These are phyloP conservation scores for Tauraco erythrolophus DNA, from an alignment of 2,113 vertebrate species.

Conservation along the genomic window DNA sequence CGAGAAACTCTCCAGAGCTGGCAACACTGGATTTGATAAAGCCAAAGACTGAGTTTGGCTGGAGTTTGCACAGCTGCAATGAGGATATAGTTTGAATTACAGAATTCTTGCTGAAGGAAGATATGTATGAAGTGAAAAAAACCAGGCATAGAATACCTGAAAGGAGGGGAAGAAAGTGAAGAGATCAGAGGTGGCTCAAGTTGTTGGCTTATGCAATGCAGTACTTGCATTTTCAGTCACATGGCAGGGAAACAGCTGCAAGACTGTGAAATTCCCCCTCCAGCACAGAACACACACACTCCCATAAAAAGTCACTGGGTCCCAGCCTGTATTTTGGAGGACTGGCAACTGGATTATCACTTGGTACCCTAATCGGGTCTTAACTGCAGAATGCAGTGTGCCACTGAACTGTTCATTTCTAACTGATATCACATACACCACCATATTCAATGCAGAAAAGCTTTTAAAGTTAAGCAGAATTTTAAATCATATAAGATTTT, in stretches of 20 bases:
- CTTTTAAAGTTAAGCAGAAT: neutral
- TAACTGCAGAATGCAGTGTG: neutral
- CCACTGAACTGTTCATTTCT: neutral
- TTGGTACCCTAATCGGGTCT: neutral
- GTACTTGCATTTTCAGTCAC: neutral
- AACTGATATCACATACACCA: neutral
- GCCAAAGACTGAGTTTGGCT: neutral
- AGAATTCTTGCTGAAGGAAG: neutral
- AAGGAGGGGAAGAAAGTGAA: neutral
- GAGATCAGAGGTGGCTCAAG: neutral
- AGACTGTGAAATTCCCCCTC: neutral
- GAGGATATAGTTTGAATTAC: neutral
- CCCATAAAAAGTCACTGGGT: neutral
- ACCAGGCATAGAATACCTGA: neutral
- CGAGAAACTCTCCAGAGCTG: neutral
- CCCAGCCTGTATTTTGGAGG: neutral
- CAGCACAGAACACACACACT: neutral
- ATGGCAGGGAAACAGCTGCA: neutral
- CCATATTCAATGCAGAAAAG: neutral
- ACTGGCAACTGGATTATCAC: neutral
- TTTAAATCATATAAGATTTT: neutral
- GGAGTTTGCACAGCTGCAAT: neutral
- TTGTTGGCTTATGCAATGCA: neutral
- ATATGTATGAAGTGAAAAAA: neutral
- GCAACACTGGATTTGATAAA: neutral